Conservation (phyloP, 2,113 vertebrate genomes). For the Spea multiplicata region DNA sequence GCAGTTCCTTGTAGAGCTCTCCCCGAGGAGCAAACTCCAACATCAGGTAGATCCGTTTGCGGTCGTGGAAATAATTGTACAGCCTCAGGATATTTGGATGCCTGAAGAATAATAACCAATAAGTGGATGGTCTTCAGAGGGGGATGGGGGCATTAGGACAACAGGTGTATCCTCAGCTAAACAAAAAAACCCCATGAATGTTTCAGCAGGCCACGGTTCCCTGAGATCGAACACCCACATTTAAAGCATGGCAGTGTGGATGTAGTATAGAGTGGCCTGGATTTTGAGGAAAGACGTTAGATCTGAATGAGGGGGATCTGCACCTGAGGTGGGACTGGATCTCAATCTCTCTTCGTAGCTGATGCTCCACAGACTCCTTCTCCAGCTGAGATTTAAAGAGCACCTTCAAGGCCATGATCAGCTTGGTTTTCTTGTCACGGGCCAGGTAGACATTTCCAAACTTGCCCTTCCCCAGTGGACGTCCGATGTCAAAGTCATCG, state of each 20-base stretch:
- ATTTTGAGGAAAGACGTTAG: too few species aligned
- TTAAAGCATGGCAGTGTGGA: too few species aligned
- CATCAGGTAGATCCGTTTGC: conserved; percentile 77
- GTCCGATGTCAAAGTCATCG: conserved; percentile 84
- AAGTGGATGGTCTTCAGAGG: background rate
- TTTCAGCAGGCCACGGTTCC: background rate
- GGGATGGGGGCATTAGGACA: background rate
- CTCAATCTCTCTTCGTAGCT: conserved; percentile 86
- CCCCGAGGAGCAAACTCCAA: conserved; percentile 84
- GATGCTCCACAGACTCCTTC: conserved; percentile 87
- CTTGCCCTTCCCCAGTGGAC: conserved; percentile 89
- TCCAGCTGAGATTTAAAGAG: conserved; percentile 91
- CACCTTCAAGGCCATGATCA: conserved; percentile 84
- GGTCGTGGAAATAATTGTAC: conserved; percentile 88
- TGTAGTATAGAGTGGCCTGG: too few species aligned
- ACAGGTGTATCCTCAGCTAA: background rate
- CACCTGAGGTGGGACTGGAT: conserved; percentile 88
- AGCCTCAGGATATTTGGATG: conserved; percentile 88
- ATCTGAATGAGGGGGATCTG: conserved; percentile 2
- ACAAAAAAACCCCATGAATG: background rate
- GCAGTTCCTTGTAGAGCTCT: conserved; percentile 87
- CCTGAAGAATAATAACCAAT: conserved; percentile 55
- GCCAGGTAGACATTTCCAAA: conserved; percentile 91
- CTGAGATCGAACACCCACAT: background rate
- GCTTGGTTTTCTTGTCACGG: conserved; percentile 68